Evolutionary conservation across 2,888 invertebrate species (phyloP).

Genomic region (Stratiomys singularior): DNA sequence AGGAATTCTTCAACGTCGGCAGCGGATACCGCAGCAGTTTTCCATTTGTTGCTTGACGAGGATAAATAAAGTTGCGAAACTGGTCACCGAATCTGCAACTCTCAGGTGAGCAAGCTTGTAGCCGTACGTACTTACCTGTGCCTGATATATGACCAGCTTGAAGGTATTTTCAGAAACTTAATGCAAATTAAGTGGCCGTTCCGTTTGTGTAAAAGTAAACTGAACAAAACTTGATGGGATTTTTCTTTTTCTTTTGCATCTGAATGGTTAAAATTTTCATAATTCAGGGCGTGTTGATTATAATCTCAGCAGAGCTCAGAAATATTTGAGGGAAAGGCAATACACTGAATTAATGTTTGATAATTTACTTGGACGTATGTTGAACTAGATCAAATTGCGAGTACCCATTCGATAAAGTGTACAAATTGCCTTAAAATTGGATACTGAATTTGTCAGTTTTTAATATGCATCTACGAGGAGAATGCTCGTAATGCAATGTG

Average conservation of each 20-base stretch:
- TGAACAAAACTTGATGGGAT: conserved; percentile 15
- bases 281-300: conserved; percentile 18
- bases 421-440: conserved; percentile 8
- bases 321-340: conserved; percentile 16
- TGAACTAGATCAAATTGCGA: not conserved
- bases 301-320: not conserved
- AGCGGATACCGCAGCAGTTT: conserved; percentile 15
- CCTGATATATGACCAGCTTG: conserved; percentile 29
- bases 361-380: not conserved
- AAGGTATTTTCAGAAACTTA: conserved; percentile 37
- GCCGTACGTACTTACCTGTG: conserved; percentile 1
- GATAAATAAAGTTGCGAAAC: conserved; percentile 40
- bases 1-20: conserved; percentile 21
- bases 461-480: not conserved
- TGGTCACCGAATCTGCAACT: not conserved
- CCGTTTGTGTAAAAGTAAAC: not conserved
- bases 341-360: not conserved
- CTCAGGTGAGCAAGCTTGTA: too few relatives aligned
- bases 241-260: not conserved
- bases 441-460: not conserved
- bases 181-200: conserved; percentile 35
- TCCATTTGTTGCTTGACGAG: not conserved
- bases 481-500: not conserved
- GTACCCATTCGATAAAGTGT: not conserved
- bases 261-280: not conserved